These are phyloP conservation scores for Eurytoma adleriae DNA, from an alignment of 2,888 invertebrate genomes.

Conservation along the genomic window DNA sequence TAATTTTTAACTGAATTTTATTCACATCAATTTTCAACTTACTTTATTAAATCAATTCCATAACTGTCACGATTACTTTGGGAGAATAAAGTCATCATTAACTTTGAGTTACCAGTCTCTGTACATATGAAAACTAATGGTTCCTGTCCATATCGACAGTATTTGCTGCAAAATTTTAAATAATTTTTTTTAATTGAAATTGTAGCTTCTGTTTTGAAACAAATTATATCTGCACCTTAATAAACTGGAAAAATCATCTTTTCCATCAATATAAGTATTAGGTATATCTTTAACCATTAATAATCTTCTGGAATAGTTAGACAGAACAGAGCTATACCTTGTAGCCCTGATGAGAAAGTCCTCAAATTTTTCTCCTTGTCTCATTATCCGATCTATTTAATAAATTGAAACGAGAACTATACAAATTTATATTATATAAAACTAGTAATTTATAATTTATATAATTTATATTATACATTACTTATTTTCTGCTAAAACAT, in stretches of 20 bases:
- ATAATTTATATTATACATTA: conserved; percentile 19
- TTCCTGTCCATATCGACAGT: conserved; percentile 80
- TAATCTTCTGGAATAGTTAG: conserved; percentile 76
- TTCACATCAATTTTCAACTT: conserved; percentile 65
- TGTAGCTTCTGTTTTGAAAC: conserved; percentile 4
- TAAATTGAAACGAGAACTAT: conserved; percentile 7
- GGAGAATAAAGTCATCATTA: conserved; percentile 80
- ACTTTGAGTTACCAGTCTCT: conserved; percentile 79
- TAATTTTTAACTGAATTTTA: conserved; percentile 13
- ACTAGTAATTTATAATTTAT: no score
- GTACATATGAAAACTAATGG: conserved; percentile 85
- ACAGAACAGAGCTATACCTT: conserved; percentile 79
- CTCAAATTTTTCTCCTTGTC: conserved; percentile 84
- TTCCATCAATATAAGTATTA: conserved; percentile 83
- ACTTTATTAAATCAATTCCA: conserved; percentile 83
- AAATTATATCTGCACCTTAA: conserved; percentile 37
- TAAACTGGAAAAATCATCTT: conserved; percentile 73
- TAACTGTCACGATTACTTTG: conserved; percentile 80
- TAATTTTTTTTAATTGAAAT: conserved; percentile 41
- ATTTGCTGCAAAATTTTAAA: conserved; percentile 77
- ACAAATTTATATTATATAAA: no score
- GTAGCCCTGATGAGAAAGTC: conserved; percentile 88
- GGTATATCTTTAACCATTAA: conserved; percentile 90
- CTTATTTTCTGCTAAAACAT: conserved; percentile 27
- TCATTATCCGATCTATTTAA: conserved; percentile 65